Evolutionary conservation across 1,140 invertebrate genomes (phyloP).

Genomic region (Drosophila lacteicornis): DNA sequence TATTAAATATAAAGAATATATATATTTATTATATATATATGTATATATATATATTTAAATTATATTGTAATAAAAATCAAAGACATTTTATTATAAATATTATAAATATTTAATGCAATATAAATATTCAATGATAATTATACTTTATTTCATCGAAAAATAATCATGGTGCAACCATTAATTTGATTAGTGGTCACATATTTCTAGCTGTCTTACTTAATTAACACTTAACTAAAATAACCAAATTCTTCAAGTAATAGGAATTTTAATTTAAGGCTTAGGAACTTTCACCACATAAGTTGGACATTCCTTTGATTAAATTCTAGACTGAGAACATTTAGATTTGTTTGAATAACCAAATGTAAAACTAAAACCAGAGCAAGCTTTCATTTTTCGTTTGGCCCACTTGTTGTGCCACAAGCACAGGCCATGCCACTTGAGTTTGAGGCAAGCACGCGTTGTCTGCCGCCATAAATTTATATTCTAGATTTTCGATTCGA

Average conservation of each 20-base stretch:
- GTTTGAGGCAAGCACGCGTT: conserved; percentile 46
- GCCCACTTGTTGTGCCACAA: conserved; percentile 53
- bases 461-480: conserved; percentile 54
- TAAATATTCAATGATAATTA: neutral
- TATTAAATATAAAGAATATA: too few species aligned
- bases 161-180: neutral
- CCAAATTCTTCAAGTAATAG: neutral
- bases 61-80: too few species aligned
- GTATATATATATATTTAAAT: too few species aligned
- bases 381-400: conserved; percentile 27
- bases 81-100: too few species aligned
- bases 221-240: neutral
- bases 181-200: too few species aligned
- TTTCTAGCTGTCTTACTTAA: neutral
- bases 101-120: too few species aligned
- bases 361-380: conserved; percentile 22
- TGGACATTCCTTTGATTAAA: neutral
- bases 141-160: neutral
- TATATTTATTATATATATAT: too few species aligned
- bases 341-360: conserved; percentile 31
- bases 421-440: conserved; percentile 34
- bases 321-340: neutral
- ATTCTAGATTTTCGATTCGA: conserved; percentile 62
- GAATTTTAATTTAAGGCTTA: neutral
- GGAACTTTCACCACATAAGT: neutral